Percentiles rank a stretch among this genome's conserved stretches.
Conservation (phyloP, 92 coral and sea anemone genomes). For the Porites divaricata region DNA sequence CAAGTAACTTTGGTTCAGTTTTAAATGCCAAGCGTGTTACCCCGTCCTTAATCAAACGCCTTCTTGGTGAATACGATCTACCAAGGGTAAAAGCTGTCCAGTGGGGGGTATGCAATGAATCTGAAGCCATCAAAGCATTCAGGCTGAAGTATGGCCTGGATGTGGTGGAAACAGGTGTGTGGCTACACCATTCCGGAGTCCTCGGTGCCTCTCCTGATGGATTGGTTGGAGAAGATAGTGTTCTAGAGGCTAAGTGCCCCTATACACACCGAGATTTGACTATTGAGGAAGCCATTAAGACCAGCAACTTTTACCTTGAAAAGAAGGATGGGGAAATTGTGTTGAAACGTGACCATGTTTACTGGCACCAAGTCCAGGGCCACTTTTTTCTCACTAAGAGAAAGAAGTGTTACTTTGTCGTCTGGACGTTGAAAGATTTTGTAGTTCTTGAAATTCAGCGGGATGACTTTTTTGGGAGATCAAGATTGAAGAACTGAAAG, state of each 20-base stretch:
- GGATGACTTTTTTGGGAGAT: no score
- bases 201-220: slow-evolving; percentile 41
- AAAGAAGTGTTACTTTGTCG: no score
- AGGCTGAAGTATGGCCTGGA: slow-evolving; percentile 1
- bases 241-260: slow-evolving; percentile 63
- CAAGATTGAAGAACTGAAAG: slow-evolving; percentile 36
- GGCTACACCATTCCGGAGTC: slow-evolving; percentile 33
- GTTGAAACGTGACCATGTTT: slow-evolving; percentile 44
- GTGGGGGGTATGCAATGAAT: slow-evolving; percentile 36
- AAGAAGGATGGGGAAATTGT: slow-evolving; percentile 28
- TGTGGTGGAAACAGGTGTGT: slow-evolving; percentile 41
- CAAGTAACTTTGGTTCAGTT: slow-evolving; percentile 30
- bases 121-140: slow-evolving; percentile 51
- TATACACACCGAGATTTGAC: slow-evolving; percentile 20
- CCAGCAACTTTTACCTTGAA: slow-evolving; percentile 39
- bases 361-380: slow-evolving; percentile 73
- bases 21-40: slow-evolving; percentile 25
- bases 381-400: no score
- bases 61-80: slow-evolving; percentile 43
- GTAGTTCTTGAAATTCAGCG: no score
- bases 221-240: slow-evolving; percentile 42
- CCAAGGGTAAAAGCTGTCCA: neutral
- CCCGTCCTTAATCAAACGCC: slow-evolving; percentile 8
- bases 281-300: no score
- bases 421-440: no score